Conservation (phyloP, 2,797 vertebrate genomes). For the Danio kyathit region DNA sequence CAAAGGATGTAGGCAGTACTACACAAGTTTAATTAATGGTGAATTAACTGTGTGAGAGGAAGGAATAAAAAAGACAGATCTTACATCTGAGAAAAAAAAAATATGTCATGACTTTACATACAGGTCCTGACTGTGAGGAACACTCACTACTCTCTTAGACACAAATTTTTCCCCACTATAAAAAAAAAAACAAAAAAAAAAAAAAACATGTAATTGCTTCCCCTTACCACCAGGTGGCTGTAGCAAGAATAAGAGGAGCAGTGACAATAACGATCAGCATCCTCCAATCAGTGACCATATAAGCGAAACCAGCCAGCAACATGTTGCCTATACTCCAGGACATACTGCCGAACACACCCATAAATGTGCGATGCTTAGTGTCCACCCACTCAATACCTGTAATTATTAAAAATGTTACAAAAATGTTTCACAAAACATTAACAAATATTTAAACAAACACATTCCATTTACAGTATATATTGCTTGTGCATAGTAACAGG, state of each 20-base stretch:
- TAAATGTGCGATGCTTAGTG: constrained; percentile 67
- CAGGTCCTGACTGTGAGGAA: not conserved
- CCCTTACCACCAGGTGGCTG: constrained; percentile 87
- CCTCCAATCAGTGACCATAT: constrained; percentile 73
- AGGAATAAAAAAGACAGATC: not conserved
- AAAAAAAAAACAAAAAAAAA: no score
- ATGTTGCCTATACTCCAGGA: constrained; percentile 75
- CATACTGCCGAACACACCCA: constrained; percentile 69
- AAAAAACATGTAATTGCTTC: not conserved
- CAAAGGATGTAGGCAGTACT: not conserved
- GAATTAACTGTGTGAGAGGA: not conserved
- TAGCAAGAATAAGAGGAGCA: constrained; percentile 78
- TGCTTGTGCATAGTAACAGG: no score
- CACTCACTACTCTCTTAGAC: not conserved
- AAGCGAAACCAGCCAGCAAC: constrained; percentile 73
- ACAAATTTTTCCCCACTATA: not conserved
- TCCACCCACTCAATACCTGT: constrained; percentile 79
- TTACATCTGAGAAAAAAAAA: constrained; percentile 16
- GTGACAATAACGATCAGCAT: constrained; percentile 73
- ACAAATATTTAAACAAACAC: not conserved
- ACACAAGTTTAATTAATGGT: not conserved
- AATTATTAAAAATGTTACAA: not conserved
- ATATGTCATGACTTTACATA: constrained; percentile 6
- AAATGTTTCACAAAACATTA: not conserved
- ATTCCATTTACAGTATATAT: no score